phyloP scores from a whole-genome alignment of 2,113 vertebrate species.

The Psammodynastes pulverulentus region DNA sequence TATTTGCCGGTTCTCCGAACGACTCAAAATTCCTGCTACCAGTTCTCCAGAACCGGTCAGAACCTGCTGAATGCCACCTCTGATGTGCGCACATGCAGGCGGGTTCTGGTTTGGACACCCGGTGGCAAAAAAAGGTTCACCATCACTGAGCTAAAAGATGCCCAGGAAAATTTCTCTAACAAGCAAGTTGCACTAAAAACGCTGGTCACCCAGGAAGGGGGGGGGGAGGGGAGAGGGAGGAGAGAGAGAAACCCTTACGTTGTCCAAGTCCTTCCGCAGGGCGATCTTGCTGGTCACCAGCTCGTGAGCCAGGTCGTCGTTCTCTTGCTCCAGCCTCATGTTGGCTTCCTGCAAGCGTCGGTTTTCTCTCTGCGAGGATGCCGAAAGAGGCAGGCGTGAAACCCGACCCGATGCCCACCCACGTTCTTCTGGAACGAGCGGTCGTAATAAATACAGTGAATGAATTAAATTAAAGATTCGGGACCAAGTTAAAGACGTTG shows the following conservation, averaged over 20 bases:
- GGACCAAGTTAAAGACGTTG: background rate
- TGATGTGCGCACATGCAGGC: too few relatives aligned
- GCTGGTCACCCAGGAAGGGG: fast-evolving
- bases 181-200: too few relatives aligned
- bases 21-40: too few relatives aligned
- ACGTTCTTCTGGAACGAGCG: background rate
- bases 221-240: too few relatives aligned
- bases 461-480: background rate
- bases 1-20: too few relatives aligned
- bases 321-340: slow-evolving; percentile 98
- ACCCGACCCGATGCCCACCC: background rate
- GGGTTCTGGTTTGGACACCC: too few relatives aligned
- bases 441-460: background rate
- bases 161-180: background rate
- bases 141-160: background rate
- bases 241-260: slow-evolving; percentile 74
- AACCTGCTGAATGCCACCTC: too few relatives aligned
- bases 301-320: slow-evolving; percentile 96
- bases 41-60: too few relatives aligned
- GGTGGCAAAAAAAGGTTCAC: too few relatives aligned
- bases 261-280: slow-evolving; percentile 93
- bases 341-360: slow-evolving; percentile 95
- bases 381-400: background rate
- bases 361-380: slow-evolving; percentile 82
- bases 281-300: slow-evolving; percentile 99